Base-by-base conservation (phyloP, 2,797 vertebrate species). In the Siniperca obscura region DNA sequence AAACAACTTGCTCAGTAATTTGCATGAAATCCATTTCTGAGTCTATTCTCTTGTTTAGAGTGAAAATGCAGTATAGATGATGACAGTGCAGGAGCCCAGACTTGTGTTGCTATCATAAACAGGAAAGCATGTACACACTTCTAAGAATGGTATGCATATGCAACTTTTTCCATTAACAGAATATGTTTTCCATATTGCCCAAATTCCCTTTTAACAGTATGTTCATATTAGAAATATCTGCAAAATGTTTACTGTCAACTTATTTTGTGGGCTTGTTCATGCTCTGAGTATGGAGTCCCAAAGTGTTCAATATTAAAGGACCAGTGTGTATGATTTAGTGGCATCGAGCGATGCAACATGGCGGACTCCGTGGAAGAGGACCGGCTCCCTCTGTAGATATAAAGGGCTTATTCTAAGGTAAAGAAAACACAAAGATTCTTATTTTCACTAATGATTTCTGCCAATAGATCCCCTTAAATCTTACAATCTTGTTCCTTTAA, bases 11-110 rank as follows among this genome's bases (percentile, higher is more conserved):
- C 2, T 19, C 13, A 56, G 25, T 68, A 8, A 76, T 86, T 80
- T 75, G 59, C 78, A 75, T 74, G 61, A 67, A 79, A 70, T 76
- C 50, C 8, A 74, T 70, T 79, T 75, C n/a, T 8, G 14, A 48
- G 30, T 68, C 30, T 55, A 7, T 69, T 59, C 42, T 44, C 27
- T 38, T 34, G 27, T 79, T 52, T 42, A 5, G 48, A 16, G 34
- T 71, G 36, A 72, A 75, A 64, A 50, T 30, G 0, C 61, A 34
- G 30, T 21, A 27, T 34, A 34, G 46, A 52, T 57, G 57, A 57
- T 46, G 30, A 62, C 21, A 40, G 2, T 1, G 30, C 66, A 25
- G 48, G 30, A 67, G 55, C 40, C 42, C 34, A 27, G 44, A 59
- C 46, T 27, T 68, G 1, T 19, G 36, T 13, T 30, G 12, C 5